These are phyloP conservation scores for Camptogramma bilineatum DNA, from an alignment of 2,888 invertebrate genomes.

Conservation along the genomic window DNA sequence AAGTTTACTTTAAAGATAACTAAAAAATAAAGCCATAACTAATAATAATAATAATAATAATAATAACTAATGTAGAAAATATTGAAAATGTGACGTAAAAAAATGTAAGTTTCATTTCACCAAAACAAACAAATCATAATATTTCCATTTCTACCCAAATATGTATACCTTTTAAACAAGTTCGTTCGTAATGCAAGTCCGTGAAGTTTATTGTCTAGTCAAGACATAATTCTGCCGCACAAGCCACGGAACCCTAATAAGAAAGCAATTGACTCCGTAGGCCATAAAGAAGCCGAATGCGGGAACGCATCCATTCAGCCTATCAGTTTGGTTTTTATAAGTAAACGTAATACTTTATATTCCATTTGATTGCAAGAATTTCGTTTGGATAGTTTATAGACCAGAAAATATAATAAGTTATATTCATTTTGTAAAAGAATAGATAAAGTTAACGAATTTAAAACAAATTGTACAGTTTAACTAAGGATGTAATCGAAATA, in stretches of 20 bases:
- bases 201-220: background rate
- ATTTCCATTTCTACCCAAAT: background rate
- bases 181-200: background rate
- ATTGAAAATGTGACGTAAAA: too few species aligned
- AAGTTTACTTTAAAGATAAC: too few species aligned
- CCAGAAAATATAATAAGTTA: background rate
- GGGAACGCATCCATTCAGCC: constrained; percentile 60
- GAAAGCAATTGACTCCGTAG: constrained; percentile 57
- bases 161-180: background rate
- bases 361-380: constrained; percentile 30
- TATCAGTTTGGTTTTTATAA: constrained; percentile 56
- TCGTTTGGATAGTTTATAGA: constrained; percentile 24
- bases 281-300: constrained; percentile 53
- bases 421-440: background rate
- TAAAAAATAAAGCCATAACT: too few species aligned
- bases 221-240: constrained; percentile 2
- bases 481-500: too few species aligned
- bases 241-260: constrained; percentile 51
- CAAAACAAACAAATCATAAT: too few species aligned
- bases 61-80: too few species aligned
- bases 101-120: too few species aligned
- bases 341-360: constrained; percentile 35
- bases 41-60: too few species aligned
- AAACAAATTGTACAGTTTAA: too few species aligned
- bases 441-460: background rate